Base-by-base conservation (phyloP, 2,113 vertebrate species). In the Albula goreensis region DNA sequence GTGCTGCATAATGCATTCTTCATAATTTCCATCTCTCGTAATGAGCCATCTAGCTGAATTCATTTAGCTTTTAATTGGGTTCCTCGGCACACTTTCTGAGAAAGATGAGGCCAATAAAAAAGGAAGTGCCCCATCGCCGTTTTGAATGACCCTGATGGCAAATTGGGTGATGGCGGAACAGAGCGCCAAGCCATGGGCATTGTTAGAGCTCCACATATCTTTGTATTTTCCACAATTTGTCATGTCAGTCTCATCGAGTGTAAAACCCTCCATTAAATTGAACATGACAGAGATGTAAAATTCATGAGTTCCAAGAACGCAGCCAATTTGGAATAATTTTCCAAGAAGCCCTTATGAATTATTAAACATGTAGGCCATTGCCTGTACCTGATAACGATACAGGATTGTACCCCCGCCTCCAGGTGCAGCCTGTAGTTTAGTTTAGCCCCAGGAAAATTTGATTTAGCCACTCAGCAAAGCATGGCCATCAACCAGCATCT, bases 281-380 rank as follows among this genome's bases (percentile, higher is more conserved):
- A 79, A 56, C 74, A 77, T 22, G 66, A 41, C 74, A 78, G 51
- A n/a, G 19, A 74, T 25, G 63, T 25, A 48, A 85, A 25, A 78
- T 51, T 12, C 70, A 60, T 83, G 53, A 83, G 56, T 10, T 15
- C 52, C 2, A 83, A 60, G 88, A 89, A 89, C 91, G 89, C 91
- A 92, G 91, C 56, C 31, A 41, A 60, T 57, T 60, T 41, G 31
- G 41, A 83, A 83, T 83, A 83, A 83, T 83, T 83, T 66, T 52
- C 41, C 41, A 4, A 3, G 17, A 66, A 60, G 56, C 81, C 56
- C 13, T 66, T 83, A 83, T 83, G 13, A 83, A 83, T 83, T 56
- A 83, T 83, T 83, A 17, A 81, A 81, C 51, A 81, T 51, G 12
- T 50, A 8, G 9, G 70, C n/a, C 10, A 5, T 83, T 53, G 7